Base-by-base conservation (phyloP, 2,888 invertebrate species). In the Argyra leucocephala region DNA sequence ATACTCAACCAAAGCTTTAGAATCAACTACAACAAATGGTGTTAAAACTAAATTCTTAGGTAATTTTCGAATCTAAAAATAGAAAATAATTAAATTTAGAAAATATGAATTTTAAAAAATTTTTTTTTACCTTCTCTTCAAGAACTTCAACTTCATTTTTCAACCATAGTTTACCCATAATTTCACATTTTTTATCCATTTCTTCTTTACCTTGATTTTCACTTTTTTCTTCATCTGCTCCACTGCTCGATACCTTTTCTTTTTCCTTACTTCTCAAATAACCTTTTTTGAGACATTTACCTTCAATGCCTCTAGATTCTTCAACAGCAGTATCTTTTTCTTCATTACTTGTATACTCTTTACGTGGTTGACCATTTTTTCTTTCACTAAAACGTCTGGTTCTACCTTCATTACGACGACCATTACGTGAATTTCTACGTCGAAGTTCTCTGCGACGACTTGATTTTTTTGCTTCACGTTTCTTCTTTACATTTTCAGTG, bases 111-210 rank as follows among this genome's bases (percentile, higher is more conserved):
- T 5, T 22, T 23, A 22, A n/a, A 9, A 59, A 22, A 48, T 2
- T 62, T 22, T n/a, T n/a, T 24, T 83, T 82, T 18, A 88, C 85
- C 71, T 87, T 84, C 69, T 83, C 88, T 79, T 96, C 95, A 69
- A 96, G 79, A 69, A 92, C 90, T 61, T 88, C 86, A 22, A 96
- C 94, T 77, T 93, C 94, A 7, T 93, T 90, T 71, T 88, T 87
- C 65, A 96, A 81, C 91, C 96, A 93, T 66, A 96, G 82, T 71
- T 90, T 90, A 3, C 95, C 95, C 86, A 96, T 90, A 64, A 92
- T 74, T 67, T 80, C 79, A 61, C 77, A 78, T 67, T 77, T 76
- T 65, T 76, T 76, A 6, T 75, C 72, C 71, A 75, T 74, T 63
- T 68, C 67, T 57, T 67, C 68, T 58, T 71, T 70, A 22, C 69